Evolutionary conservation across 2,888 invertebrate genomes (phyloP).

Genomic region (Dasysyrphus albostriatus): DNA sequence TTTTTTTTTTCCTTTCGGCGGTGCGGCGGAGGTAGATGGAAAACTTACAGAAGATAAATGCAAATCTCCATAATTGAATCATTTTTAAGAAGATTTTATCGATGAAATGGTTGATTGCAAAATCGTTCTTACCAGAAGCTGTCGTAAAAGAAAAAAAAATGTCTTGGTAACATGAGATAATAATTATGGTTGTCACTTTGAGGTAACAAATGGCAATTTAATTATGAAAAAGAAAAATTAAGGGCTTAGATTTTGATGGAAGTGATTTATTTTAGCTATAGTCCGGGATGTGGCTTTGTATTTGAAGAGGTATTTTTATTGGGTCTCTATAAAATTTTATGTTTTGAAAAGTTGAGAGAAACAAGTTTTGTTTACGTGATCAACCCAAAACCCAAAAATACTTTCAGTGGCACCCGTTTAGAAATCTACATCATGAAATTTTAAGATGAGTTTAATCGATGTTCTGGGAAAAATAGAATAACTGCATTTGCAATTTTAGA

Average conservation of each 20-base stretch:
- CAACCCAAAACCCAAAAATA: too few species aligned
- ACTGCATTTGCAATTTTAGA: too few species aligned
- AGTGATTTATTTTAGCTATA: neutral
- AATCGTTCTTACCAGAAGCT: neutral
- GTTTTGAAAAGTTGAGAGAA: too few species aligned
- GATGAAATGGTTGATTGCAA: constrained; percentile 12
- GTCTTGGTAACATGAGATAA: constrained; percentile 3
- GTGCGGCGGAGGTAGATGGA: too few species aligned
- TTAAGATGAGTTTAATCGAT: too few species aligned
- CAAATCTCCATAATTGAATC: constrained; percentile 11
- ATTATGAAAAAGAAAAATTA: neutral
- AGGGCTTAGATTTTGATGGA: neutral
- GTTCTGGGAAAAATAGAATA: too few species aligned
- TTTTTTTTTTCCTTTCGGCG: neutral
- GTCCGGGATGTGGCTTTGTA: neutral
- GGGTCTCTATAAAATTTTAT: too few species aligned
- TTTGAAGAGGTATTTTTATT: too few species aligned
- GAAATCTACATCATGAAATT: too few species aligned
- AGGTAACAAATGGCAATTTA: neutral
- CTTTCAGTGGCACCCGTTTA: too few species aligned
- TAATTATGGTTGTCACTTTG: neutral
- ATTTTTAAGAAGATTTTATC: neutral
- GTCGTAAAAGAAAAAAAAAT: neutral
- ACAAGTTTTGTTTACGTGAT: too few species aligned
- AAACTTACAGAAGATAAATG: constrained; percentile 11